Conservation (phyloP, 2,113 vertebrate genomes). For the Salvator merianae region DNA sequence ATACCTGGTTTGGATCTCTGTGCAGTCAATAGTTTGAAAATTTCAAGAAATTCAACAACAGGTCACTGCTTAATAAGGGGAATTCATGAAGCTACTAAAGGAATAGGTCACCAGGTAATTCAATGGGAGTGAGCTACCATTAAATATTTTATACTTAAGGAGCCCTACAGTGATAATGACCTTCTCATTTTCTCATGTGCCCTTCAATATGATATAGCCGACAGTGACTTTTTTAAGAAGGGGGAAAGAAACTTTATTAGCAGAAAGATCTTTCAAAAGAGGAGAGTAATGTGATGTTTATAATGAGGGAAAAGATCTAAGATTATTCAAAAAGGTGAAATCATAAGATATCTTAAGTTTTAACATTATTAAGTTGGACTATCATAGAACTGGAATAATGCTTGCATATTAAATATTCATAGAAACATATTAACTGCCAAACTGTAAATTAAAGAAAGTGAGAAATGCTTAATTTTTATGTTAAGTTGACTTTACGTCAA, state of each 20-base stretch:
- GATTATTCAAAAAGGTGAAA: slow-evolving; percentile 20
- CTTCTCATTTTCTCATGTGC: slow-evolving; percentile 56
- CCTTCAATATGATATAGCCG: slow-evolving; percentile 45
- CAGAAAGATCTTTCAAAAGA: slow-evolving; percentile 32
- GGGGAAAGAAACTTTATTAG: slow-evolving; percentile 46
- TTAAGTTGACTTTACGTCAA: neutral
- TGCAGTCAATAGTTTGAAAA: slow-evolving; percentile 45
- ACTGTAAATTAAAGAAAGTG: neutral
- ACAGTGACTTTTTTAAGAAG: slow-evolving; percentile 19
- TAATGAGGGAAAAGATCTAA: slow-evolving; percentile 34
- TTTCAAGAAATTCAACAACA: slow-evolving; percentile 60
- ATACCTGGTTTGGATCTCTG: slow-evolving; percentile 56
- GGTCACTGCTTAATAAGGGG: slow-evolving; percentile 61
- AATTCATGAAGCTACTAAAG: slow-evolving; percentile 25
- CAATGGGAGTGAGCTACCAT: slow-evolving; percentile 58
- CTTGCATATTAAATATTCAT: neutral
- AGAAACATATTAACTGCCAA: neutral
- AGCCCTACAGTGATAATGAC: slow-evolving; percentile 57
- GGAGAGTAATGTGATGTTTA: slow-evolving; percentile 29
- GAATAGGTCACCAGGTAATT: slow-evolving; percentile 64
- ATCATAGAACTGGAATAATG: neutral
- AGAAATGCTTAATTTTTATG: neutral
- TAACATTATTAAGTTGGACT: slow-evolving; percentile 6
- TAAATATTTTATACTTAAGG: slow-evolving; percentile 63
- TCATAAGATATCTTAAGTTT: slow-evolving; percentile 25